Evolutionary conservation across 2,113 vertebrate species (phyloP).

Genomic region (Austrofundulus limnaeus): DNA sequence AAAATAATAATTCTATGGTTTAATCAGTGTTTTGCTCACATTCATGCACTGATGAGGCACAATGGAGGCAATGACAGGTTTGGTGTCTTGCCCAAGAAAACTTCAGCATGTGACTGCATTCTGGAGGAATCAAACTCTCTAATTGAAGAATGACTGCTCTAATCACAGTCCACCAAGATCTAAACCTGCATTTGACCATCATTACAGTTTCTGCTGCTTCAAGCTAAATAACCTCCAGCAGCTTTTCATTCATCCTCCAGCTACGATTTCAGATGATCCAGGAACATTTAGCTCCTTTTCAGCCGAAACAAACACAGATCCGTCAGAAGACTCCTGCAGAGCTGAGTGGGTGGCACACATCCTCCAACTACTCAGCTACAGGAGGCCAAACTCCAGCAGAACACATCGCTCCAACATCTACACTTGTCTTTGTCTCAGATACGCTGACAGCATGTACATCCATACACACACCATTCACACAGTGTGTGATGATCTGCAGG

Average conservation of each 20-base stretch:
- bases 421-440: background rate
- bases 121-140: no score
- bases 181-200: no score
- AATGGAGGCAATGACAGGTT: no score
- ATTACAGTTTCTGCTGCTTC: background rate
- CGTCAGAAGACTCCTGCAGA: constrained; percentile 6
- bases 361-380: background rate
- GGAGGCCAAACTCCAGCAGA: background rate
- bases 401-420: background rate
- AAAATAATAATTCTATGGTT: no score
- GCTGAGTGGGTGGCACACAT: constrained; percentile 16
- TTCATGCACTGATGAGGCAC: no score
- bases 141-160: no score
- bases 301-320: constrained; percentile 10
- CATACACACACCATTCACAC: constrained; percentile 10
- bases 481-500: constrained; percentile 33
- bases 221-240: constrained; percentile 4
- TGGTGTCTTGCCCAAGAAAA: no score
- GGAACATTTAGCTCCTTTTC: constrained; percentile 25
- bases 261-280: constrained; percentile 38
- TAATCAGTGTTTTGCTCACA: no score
- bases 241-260: constrained; percentile 22
- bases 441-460: background rate
- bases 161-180: no score
- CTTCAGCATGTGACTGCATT: no score